Evolutionary conservation across 2,888 invertebrate genomes (phyloP).

Genomic region (Aromia moschata): DNA sequence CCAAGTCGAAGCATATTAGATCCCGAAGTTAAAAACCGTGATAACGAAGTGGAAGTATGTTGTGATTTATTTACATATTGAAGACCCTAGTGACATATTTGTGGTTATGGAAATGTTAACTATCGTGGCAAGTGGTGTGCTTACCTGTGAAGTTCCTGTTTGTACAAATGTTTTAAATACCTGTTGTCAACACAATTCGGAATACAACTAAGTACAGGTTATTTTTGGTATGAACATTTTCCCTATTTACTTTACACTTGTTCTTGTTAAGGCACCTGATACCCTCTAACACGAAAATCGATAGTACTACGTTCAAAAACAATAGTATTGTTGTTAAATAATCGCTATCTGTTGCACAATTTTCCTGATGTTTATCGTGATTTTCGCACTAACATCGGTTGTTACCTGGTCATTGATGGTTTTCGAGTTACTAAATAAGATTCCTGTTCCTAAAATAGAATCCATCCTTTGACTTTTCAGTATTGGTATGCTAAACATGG

Average conservation of each 20-base stretch:
- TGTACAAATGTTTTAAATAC: slow-evolving; percentile 41
- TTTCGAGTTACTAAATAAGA: too few species aligned
- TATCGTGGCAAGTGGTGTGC: slow-evolving; percentile 18
- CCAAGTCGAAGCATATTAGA: slow-evolving; percentile 31
- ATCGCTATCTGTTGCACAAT: slow-evolving; percentile 10
- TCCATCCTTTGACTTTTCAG: slow-evolving; percentile 7
- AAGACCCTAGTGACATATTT: slow-evolving; percentile 25
- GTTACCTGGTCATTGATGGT: slow-evolving; percentile 8
- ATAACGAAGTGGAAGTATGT: slow-evolving; percentile 29
- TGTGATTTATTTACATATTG: slow-evolving; percentile 31
- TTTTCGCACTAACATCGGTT: neutral
- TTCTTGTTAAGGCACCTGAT: too few species aligned
- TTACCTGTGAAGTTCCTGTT: slow-evolving; percentile 28
- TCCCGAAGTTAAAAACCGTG: slow-evolving; percentile 26
- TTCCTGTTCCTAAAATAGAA: slow-evolving; percentile 17
- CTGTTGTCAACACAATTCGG: slow-evolving; percentile 42
- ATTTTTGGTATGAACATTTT: slow-evolving; percentile 32
- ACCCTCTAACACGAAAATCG: slow-evolving; percentile 1
- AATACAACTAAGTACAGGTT: slow-evolving; percentile 33
- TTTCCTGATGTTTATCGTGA: neutral
- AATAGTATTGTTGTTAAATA: slow-evolving; percentile 17
- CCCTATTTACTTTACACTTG: neutral
- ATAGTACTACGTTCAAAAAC: slow-evolving; percentile 5
- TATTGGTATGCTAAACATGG: slow-evolving; percentile 8
- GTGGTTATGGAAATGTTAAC: slow-evolving; percentile 19